phyloP scores from a whole-genome alignment of 2,888 invertebrate genomes.

The Nomada fucata region DNA sequence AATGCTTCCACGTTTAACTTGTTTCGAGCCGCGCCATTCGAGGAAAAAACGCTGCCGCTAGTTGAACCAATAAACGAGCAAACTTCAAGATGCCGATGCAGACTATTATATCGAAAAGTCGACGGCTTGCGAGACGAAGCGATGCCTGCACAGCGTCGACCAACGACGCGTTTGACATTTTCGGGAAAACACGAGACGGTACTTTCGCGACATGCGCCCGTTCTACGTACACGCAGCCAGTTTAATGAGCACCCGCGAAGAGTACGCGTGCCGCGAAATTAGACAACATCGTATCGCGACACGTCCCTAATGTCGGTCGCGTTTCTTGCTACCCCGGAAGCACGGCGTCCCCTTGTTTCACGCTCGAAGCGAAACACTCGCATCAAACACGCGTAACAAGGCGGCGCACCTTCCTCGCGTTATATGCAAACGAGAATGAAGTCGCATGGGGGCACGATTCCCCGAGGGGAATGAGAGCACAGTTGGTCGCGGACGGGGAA shows the following conservation, averaged over 20 bases:
- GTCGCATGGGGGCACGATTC: conserved; percentile 17
- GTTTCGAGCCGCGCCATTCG: neutral
- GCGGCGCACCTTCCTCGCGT: conserved; percentile 38
- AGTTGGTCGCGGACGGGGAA: neutral
- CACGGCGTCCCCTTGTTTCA: conserved; percentile 55
- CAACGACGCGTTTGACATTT: conserved; percentile 34
- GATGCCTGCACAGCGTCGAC: neutral
- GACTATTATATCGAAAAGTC: neutral
- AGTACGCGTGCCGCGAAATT: conserved; percentile 46
- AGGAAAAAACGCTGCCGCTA: neutral
- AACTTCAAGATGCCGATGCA: too few species aligned
- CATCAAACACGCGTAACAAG: conserved; percentile 43
- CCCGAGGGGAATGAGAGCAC: neutral
- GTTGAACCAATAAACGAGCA: neutral
- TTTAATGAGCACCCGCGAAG: conserved; percentile 53
- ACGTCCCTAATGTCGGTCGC: conserved; percentile 61
- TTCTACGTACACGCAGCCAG: conserved; percentile 23
- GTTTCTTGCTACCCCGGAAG: conserved; percentile 58
- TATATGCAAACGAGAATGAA: conserved; percentile 35
- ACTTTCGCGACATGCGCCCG: conserved; percentile 20
- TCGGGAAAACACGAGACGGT: conserved; percentile 44
- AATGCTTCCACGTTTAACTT: neutral
- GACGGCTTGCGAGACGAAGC: neutral
- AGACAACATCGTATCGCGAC: conserved; percentile 64
- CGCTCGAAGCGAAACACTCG: conserved; percentile 45